phyloP scores from a whole-genome alignment of 2,888 invertebrate genomes.

The Uloborus plumipes region DNA sequence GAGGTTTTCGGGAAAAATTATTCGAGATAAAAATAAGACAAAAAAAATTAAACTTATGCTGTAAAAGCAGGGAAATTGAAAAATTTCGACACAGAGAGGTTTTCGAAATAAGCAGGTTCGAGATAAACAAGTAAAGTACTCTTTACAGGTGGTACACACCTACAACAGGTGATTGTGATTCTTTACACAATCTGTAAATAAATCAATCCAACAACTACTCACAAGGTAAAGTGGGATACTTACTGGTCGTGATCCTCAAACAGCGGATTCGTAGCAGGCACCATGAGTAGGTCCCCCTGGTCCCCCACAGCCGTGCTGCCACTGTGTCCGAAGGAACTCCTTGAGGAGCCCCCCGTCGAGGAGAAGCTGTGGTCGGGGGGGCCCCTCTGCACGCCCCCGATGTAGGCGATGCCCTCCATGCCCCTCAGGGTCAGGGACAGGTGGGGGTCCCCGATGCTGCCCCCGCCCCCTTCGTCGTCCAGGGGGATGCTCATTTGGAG shows the following conservation, averaged over 20 bases:
- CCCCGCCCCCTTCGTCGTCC: slow-evolving; percentile 79
- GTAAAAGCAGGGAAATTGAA: no score
- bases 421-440: slow-evolving; percentile 52
- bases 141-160: no score
- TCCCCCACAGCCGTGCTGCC: slow-evolving; percentile 21
- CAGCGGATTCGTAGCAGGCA: slow-evolving; percentile 55
- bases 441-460: slow-evolving; percentile 68
- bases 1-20: no score
- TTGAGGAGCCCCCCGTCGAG: slow-evolving; percentile 34
- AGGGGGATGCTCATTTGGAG: slow-evolving; percentile 91
- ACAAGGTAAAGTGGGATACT: slow-evolving; percentile 15
- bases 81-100: no score
- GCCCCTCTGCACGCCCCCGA: slow-evolving; percentile 70
- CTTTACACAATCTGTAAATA: no score
- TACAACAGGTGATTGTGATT: no score
- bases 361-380: slow-evolving; percentile 48
- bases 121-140: no score
- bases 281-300: slow-evolving; percentile 43
- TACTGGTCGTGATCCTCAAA: slow-evolving; percentile 53
- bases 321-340: slow-evolving; percentile 46
- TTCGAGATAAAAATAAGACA: no score
- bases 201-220: no score
- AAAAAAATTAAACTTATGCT: no score
- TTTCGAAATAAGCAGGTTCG: no score
- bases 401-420: slow-evolving; percentile 88